Evolutionary conservation across 2,888 invertebrate genomes (phyloP).

Genomic region (Calliopum simillimum): DNA sequence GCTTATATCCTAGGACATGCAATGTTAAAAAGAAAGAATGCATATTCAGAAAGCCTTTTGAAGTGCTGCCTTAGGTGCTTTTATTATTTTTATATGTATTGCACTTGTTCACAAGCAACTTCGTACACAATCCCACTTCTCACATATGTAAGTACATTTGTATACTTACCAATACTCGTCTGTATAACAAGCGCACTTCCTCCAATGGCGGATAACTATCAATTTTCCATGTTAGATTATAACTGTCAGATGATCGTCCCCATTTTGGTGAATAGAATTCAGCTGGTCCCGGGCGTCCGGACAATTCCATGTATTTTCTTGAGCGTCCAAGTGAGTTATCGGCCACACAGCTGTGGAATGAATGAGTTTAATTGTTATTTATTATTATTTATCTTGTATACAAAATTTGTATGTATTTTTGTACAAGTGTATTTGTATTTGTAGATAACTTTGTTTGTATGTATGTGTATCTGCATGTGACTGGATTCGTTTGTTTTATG

Average conservation of each 20-base stretch:
- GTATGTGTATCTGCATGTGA: constrained; percentile 22
- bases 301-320: constrained; percentile 78
- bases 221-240: constrained; percentile 77
- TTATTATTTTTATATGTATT: constrained; percentile 16
- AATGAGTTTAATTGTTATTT: constrained; percentile 53
- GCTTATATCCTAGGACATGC: too few species aligned
- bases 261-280: constrained; percentile 77
- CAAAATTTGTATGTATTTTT: background rate
- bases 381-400: constrained; percentile 30
- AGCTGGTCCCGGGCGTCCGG: constrained; percentile 78
- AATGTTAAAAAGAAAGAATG: too few species aligned
- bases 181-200: constrained; percentile 76
- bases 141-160: background rate
- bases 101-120: background rate
- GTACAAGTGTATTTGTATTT: background rate
- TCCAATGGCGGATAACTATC: constrained; percentile 80
- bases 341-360: constrained; percentile 72
- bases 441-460: constrained; percentile 18
- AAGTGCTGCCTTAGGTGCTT: too few species aligned
- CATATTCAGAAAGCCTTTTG: constrained; percentile 23
- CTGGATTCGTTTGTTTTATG: constrained; percentile 1
- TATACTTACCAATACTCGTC: constrained; percentile 73
- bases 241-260: constrained; percentile 72
- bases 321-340: constrained; percentile 77
- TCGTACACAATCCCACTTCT: background rate